Percentiles rank a stretch among this genome's conserved stretches.
These are phyloP conservation scores for Drosophila emarginata DNA, from an alignment of 2,888 invertebrate genomes.

Conservation along the genomic window DNA sequence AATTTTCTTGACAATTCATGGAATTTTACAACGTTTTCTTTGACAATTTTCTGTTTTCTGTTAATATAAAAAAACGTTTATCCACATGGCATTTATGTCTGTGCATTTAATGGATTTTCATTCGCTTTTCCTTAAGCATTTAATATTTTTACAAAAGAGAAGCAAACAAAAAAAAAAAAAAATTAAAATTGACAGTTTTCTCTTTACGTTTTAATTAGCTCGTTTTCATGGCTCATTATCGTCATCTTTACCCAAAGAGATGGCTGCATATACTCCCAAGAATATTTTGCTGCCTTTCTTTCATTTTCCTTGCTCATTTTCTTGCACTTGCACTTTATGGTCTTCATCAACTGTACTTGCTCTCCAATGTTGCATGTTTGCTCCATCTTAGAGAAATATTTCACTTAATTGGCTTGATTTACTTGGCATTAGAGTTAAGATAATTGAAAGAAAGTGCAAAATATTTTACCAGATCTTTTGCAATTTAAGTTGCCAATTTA, in stretches of 20 bases:
- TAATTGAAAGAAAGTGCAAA: background rate
- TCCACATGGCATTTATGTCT: background rate
- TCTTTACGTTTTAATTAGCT: slow-evolving; percentile 4
- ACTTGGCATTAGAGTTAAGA: background rate
- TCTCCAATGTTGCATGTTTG: background rate
- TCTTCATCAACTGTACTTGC: background rate
- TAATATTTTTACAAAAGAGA: background rate
- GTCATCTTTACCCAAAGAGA: background rate
- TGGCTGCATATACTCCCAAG: background rate
- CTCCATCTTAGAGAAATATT: background rate
- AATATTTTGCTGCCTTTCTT: background rate
- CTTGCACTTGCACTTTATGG: background rate
- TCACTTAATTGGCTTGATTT: slow-evolving; percentile 12
- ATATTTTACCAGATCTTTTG: background rate
- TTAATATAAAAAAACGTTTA: background rate
- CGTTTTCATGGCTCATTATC: slow-evolving; percentile 5
- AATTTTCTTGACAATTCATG: background rate
- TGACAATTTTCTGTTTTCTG: background rate
- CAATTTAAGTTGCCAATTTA: background rate
- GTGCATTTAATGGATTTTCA: slow-evolving; percentile 1
- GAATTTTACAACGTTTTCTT: background rate
- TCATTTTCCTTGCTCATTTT: background rate
- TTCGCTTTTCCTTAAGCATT: background rate
- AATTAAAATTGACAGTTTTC: background rate
- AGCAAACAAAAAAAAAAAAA: background rate